Evolutionary conservation across 2,888 invertebrate species (phyloP).

Genomic region (Spicauda simplicius): DNA sequence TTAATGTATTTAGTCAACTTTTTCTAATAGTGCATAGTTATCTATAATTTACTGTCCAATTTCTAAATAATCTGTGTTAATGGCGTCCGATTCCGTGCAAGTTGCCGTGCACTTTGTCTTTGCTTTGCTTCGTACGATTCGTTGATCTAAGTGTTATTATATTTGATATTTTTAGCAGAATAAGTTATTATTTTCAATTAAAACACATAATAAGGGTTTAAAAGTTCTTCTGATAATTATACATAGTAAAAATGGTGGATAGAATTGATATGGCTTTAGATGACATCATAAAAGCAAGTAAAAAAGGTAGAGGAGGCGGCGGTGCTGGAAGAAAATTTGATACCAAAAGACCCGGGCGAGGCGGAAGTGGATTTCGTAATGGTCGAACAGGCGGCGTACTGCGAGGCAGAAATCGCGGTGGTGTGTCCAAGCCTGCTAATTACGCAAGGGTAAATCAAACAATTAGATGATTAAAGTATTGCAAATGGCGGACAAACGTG

Average conservation of each 20-base stretch:
- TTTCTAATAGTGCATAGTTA: no score
- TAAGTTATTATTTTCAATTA: no score
- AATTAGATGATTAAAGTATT: conserved; percentile 68
- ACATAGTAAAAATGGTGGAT: conserved; percentile 90
- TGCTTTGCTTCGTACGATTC: no score
- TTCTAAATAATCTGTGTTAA: no score
- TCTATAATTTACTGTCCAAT: no score
- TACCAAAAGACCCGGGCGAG: conserved; percentile 69
- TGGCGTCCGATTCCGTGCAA: no score
- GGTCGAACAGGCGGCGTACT: conserved; percentile 85
- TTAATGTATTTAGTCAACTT: no score
- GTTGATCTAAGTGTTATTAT: no score
- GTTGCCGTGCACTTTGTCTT: no score
- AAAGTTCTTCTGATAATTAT: neutral
- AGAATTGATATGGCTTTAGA: conserved; percentile 99
- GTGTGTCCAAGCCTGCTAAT: conserved; percentile 86
- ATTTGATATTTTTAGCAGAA: no score
- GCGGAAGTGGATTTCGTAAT: conserved; percentile 78
- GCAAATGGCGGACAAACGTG: conserved; percentile 79
- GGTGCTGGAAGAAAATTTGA: conserved; percentile 82
- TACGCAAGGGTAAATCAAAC: conserved; percentile 88
- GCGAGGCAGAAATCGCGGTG: conserved; percentile 90
- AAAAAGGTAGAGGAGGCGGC: conserved; percentile 87
- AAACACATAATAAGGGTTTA: no score
- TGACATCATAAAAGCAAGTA: conserved; percentile 96